phyloP scores from a whole-genome alignment of 2,113 vertebrate genomes.

The Hemiscyllium ocellatum region DNA sequence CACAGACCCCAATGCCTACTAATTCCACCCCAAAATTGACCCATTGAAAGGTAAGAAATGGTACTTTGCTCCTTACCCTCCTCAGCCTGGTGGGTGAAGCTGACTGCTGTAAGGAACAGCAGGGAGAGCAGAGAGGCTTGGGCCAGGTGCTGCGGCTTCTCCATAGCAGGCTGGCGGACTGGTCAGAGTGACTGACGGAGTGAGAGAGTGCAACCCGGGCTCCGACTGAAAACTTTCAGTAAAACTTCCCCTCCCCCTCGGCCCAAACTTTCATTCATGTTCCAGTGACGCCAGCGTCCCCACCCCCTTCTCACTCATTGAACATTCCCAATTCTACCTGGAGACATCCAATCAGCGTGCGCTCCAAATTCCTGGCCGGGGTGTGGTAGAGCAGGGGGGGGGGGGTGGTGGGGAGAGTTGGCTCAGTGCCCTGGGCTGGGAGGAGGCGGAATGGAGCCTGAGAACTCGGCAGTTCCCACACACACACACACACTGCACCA shows the following conservation, averaged over 20 bases:
- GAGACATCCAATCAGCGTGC: background rate
- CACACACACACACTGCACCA: too few species aligned
- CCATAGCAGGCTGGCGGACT: background rate
- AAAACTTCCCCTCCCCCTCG: background rate
- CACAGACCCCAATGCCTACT: too few species aligned
- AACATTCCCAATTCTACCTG: background rate
- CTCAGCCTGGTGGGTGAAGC: background rate
- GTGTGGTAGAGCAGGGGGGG: background rate
- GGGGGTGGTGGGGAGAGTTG: background rate
- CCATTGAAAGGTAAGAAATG: background rate
- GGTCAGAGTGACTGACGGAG: too few species aligned
- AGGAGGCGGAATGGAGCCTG: background rate
- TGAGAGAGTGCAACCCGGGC: too few species aligned
- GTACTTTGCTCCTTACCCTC: background rate
- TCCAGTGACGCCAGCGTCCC: background rate
- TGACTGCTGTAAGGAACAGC: background rate
- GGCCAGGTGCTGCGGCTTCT: background rate
- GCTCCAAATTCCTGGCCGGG: background rate
- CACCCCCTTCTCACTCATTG: background rate
- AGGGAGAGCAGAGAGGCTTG: background rate
- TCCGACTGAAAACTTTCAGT: background rate
- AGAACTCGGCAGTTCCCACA: conserved; percentile 1
- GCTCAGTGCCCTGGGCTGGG: background rate
- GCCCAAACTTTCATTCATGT: background rate
- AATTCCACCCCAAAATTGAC: too few species aligned